These are phyloP conservation scores for Altica lythri DNA, from an alignment of 2,888 invertebrate genomes.

Conservation along the genomic window DNA sequence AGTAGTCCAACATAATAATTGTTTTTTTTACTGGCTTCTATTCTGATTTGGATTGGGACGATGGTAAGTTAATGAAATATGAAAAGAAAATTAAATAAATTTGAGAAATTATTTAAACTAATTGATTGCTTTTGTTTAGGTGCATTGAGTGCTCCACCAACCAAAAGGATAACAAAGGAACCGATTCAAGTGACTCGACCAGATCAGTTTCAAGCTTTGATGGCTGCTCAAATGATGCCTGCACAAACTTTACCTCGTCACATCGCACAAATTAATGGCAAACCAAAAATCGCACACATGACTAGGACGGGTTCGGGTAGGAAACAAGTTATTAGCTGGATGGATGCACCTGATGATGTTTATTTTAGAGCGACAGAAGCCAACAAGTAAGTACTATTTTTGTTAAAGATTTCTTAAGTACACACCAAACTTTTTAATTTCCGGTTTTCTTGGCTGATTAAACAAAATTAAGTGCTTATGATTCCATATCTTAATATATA, in stretches of 20 bases:
- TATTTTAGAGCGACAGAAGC: conserved; percentile 91
- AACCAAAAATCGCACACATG: conserved; percentile 80
- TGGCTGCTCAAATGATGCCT: conserved; percentile 59
- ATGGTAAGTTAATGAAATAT: conserved; percentile 60
- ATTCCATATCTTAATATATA: too few species aligned
- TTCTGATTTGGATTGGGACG: conserved; percentile 68
- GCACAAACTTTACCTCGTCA: conserved; percentile 69
- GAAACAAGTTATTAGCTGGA: conserved; percentile 95
- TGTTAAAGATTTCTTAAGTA: background rate
- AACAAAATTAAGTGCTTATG: too few species aligned
- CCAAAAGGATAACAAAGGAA: conserved; percentile 82
- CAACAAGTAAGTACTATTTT: conserved; percentile 74
- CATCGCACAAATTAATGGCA: conserved; percentile 77
- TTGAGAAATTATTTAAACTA: background rate
- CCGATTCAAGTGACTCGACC: conserved; percentile 69
- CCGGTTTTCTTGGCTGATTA: too few species aligned
- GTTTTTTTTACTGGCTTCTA: conserved; percentile 62
- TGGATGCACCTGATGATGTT: conserved; percentile 97
- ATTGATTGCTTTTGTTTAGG: conserved; percentile 39
- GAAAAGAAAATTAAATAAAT: conserved; percentile 1
- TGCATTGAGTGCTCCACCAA: conserved; percentile 60
- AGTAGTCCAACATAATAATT: too few species aligned
- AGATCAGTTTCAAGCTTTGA: conserved; percentile 74
- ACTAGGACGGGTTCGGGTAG: conserved; percentile 76
- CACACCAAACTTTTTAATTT: too few species aligned